phyloP scores from a whole-genome alignment of 2,113 vertebrate genomes.

The Carassius gibelio region DNA sequence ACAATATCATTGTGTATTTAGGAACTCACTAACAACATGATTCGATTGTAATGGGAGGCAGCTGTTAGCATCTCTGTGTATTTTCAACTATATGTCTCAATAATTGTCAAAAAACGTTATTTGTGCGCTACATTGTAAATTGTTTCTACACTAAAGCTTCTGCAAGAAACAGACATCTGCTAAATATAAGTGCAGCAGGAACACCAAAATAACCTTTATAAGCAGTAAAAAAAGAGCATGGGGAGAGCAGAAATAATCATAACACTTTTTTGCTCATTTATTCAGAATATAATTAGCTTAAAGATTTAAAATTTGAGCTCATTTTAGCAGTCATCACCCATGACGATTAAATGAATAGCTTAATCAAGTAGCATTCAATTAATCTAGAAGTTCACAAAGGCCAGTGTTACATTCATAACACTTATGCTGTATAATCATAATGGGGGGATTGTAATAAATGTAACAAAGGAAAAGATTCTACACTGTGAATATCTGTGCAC shows the following conservation, averaged over 20 bases:
- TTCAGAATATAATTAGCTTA: conserved; percentile 11
- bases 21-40: not conserved
- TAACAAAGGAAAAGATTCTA: not conserved
- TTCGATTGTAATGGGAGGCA: conserved; percentile 10
- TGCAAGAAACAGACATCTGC: not conserved
- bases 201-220: not conserved
- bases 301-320: not conserved
- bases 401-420: not conserved
- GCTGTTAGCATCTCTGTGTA: not conserved
- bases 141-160: not conserved
- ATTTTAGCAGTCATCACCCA: conserved; percentile 19
- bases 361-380: conserved; percentile 27
- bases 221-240: not conserved
- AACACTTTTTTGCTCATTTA: not conserved
- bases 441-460: not conserved
- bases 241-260: not conserved
- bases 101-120: not conserved
- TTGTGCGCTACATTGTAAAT: not conserved
- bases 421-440: not conserved
- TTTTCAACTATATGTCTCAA: not conserved
- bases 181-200: conserved; percentile 1
- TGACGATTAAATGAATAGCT: conserved; percentile 10
- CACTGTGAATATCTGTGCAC: not conserved
- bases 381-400: not conserved
- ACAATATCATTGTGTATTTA: not conserved